Evolutionary conservation across 2,113 vertebrate species (phyloP).

Genomic region (Piaya cayana): DNA sequence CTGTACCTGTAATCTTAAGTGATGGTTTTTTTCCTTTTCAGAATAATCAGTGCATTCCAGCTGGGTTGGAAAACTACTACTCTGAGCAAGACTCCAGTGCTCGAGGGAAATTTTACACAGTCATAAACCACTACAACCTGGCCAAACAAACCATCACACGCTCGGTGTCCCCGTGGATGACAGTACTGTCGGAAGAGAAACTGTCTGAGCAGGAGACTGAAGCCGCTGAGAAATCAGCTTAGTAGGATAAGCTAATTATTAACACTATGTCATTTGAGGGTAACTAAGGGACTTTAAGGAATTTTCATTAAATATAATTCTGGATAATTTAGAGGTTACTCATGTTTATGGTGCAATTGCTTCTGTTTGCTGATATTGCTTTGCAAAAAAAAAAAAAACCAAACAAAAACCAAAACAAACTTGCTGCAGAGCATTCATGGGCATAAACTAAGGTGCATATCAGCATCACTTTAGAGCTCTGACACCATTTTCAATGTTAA

Average conservation of each 20-base stretch:
- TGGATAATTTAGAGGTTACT: conserved; percentile 80
- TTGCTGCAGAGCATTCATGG: conserved; percentile 68
- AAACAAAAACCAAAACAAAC: not conserved
- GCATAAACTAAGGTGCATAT: conserved; percentile 43
- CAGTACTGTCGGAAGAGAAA: conserved; percentile 93
- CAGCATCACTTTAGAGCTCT: conserved; percentile 65
- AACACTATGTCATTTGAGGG: conserved; percentile 68
- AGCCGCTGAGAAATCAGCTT: conserved; percentile 88
- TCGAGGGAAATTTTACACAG: conserved; percentile 90
- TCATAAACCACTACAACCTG: conserved; percentile 95
- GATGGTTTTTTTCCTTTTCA: conserved; percentile 70
- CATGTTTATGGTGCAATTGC: conserved; percentile 81
- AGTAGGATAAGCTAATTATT: conserved; percentile 63
- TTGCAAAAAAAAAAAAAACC: conserved; percentile 55
- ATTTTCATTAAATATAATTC: conserved; percentile 73
- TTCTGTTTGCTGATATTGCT: conserved; percentile 82
- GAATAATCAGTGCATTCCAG: conserved; percentile 92
- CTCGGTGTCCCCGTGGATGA: conserved; percentile 94
- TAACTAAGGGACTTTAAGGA: conserved; percentile 76
- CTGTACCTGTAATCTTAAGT: not conserved
- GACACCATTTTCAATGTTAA: conserved; percentile 41
- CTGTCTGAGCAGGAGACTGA: conserved; percentile 93
- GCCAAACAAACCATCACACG: conserved; percentile 93
- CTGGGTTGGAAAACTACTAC: conserved; percentile 90
- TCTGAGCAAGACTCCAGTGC: conserved; percentile 87